A percentile compares a stretch with the other conserved stretches of the same genome.
These are phyloP conservation scores for Drosophila niveifrons DNA, from an alignment of 2,888 invertebrate genomes.

Conservation along the genomic window DNA sequence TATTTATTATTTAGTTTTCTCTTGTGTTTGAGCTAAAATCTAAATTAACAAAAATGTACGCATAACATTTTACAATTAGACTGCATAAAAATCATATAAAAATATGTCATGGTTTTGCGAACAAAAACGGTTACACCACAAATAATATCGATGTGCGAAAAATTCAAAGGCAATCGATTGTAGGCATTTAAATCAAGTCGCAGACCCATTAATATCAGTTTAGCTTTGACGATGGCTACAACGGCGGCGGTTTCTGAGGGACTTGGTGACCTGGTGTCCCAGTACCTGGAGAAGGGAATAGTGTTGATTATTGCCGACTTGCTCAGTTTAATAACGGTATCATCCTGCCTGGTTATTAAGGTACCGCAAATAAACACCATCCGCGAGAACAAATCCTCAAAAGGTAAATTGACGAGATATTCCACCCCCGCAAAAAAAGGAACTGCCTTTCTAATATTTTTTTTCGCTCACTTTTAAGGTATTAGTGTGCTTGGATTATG, in stretches of 20 bases:
- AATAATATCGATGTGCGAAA: slow-evolving; percentile 33
- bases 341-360: slow-evolving; percentile 92
- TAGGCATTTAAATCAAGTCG: slow-evolving; percentile 40
- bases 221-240: slow-evolving; percentile 38
- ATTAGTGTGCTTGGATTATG: slow-evolving; percentile 84
- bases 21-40: neutral
- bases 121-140: too few relatives aligned
- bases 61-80: neutral
- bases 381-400: slow-evolving; percentile 88
- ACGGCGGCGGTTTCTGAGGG: slow-evolving; percentile 31
- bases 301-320: slow-evolving; percentile 86
- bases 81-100: too few relatives aligned
- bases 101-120: neutral
- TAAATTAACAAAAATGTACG: slow-evolving; percentile 2
- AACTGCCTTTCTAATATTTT: slow-evolving; percentile 10
- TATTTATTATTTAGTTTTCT: slow-evolving; percentile 4
- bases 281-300: slow-evolving; percentile 82
- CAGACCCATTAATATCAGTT: slow-evolving; percentile 46
- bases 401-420: slow-evolving; percentile 86
- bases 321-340: slow-evolving; percentile 91
- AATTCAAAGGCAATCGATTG: slow-evolving; percentile 43
- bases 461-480: slow-evolving; percentile 50
- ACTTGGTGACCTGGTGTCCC: slow-evolving; percentile 54
- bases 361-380: slow-evolving; percentile 93
- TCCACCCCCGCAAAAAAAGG: neutral